phyloP scores from a whole-genome alignment of 2,797 vertebrate genomes.

The Pempheris klunzingeri region DNA sequence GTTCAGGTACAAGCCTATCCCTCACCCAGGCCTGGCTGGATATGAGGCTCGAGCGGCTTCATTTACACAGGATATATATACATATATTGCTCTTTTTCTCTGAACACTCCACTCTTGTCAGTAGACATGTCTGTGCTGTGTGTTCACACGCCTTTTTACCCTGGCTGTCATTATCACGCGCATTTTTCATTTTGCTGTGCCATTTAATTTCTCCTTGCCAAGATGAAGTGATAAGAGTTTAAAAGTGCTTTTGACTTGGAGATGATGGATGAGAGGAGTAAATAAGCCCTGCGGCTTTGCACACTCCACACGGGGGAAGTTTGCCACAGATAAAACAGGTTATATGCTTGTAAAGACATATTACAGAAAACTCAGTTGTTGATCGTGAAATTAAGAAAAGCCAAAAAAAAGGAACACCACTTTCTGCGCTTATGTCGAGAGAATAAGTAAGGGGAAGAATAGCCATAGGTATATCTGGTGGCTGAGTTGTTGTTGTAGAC shows the following conservation, averaged over 20 bases:
- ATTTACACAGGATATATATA: constrained; percentile 27
- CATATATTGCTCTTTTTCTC: constrained; percentile 25
- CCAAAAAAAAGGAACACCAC: constrained; percentile 1
- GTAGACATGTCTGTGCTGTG: constrained; percentile 40
- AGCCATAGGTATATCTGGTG: constrained; percentile 30
- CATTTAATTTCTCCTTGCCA: constrained; percentile 56
- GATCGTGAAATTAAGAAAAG: constrained; percentile 32
- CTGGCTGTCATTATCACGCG: constrained; percentile 54
- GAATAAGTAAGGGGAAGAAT: constrained; percentile 16
- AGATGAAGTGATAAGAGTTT: constrained; percentile 70
- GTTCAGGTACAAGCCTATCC: constrained; percentile 70
- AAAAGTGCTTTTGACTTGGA: constrained; percentile 66
- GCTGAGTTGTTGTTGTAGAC: constrained; percentile 17
- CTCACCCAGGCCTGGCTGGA: constrained; percentile 55
- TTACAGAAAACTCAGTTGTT: constrained; percentile 19
- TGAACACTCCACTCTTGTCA: constrained; percentile 26
- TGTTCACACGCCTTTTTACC: constrained; percentile 53
- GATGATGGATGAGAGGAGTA: constrained; percentile 63
- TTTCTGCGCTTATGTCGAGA: constrained; percentile 22
- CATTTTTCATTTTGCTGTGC: constrained; percentile 59
- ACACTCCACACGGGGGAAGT: constrained; percentile 46
- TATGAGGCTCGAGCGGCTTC: constrained; percentile 49
- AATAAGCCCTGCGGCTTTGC: constrained; percentile 47
- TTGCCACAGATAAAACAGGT: constrained; percentile 41
- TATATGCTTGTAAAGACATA: constrained; percentile 16